Evolutionary conservation across 2,888 invertebrate genomes (phyloP), one percentile per base, ranked within the genome.

Genomic region (Agrotis puta): DNA sequence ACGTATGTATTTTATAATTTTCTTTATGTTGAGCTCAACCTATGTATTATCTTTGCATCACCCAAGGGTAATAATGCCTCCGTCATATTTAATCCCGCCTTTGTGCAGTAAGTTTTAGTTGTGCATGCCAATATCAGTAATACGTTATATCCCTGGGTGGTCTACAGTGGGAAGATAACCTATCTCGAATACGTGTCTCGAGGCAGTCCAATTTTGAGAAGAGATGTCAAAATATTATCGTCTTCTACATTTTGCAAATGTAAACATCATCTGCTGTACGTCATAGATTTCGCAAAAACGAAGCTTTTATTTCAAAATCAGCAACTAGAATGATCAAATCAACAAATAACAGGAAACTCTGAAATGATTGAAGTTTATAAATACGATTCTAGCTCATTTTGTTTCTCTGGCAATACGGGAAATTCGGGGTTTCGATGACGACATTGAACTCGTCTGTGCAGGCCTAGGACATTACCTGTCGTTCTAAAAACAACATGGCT

Each of bases 351-450:
- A 68, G 59, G 68, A 74, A 56, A 3, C 33, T 54, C 2, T 53
- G 39, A 73, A 66, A 65, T 24, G 7, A 73, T 33, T 13, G 1
- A 16, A 39, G 20, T 76, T 57, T 22, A 70, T 58, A 73, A 73
- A 74, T 74, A 65, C 22, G 11, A 45, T 7, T 39, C 57, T 51
- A 66, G 33, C 33, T 33, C 14, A 27, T 48, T 48, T 43, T 7
- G 2, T 73, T 72, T 45, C 48, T 50, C 39, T 64, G n/a, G n/a
- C 33, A 45, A 20, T 24, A 18, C 24, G 20, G 33, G n/a, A 22
- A 53, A 53, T 61, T 45, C 39, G n/a, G 16, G 33, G 50, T 50
- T 70, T 43, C 20, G 4, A 58, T 67, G 43, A 67, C 43, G 67
- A 27, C 27, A 27, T 20, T 16, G 9, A 39, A 27, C 13, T 33